phyloP scores from a whole-genome alignment of 2,888 invertebrate species.

The Eretmocerus hayati region DNA sequence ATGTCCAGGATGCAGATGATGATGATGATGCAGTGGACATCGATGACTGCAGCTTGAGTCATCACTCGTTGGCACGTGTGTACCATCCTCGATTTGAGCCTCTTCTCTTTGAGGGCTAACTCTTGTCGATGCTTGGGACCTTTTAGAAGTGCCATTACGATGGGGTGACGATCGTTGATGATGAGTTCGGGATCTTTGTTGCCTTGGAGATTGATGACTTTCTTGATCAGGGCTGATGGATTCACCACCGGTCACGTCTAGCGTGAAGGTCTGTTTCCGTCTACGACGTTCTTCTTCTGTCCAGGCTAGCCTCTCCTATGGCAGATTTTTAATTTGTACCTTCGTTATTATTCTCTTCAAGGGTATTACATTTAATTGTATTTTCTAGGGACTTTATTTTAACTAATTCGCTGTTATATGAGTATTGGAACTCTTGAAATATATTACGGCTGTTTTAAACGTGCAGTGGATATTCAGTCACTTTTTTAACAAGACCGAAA shows the following conservation, averaged over 20 bases:
- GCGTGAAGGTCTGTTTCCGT: constrained; percentile 61
- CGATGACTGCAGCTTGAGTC: constrained; percentile 52
- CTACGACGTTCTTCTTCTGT: constrained; percentile 65
- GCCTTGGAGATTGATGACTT: constrained; percentile 7
- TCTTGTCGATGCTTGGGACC: constrained; percentile 30
- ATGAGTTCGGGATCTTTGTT: constrained; percentile 22
- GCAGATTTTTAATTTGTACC: too few relatives aligned
- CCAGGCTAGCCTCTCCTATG: constrained; percentile 52
- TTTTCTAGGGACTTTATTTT: too few relatives aligned
- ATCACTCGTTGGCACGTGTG: constrained; percentile 56
- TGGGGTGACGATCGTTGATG: constrained; percentile 11
- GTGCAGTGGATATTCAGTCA: too few relatives aligned
- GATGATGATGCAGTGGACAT: constrained; percentile 40
- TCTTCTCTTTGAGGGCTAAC: constrained; percentile 50
- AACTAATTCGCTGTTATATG: too few relatives aligned
- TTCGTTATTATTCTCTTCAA: too few relatives aligned
- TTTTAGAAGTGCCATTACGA: constrained; percentile 7
- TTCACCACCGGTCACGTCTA: constrained; percentile 63
- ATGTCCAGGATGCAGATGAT: constrained; percentile 37
- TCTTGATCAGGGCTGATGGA: constrained; percentile 23
- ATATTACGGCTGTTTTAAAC: too few relatives aligned
- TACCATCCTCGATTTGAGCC: constrained; percentile 50
- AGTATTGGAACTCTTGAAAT: too few relatives aligned
- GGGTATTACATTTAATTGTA: too few relatives aligned
- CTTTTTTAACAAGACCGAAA: too few relatives aligned